Conservation (phyloP, 2,888 invertebrate genomes). For the Drosophila ustulata region DNA sequence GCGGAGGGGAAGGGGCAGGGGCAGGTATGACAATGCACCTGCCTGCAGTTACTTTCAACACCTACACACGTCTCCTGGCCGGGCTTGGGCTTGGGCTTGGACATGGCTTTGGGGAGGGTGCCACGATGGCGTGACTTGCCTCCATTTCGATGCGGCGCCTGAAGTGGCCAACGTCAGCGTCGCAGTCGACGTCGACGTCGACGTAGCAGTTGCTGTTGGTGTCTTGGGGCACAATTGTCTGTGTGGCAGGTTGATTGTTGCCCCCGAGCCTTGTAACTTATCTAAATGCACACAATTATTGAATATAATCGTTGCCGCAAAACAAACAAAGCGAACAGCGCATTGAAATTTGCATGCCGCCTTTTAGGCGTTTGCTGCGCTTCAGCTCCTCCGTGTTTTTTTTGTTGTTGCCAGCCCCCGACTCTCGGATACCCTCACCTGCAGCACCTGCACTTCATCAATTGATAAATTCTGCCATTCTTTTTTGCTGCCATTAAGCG, state of each 20-base stretch:
- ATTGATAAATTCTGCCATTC: neutral
- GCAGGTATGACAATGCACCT: constrained; percentile 47
- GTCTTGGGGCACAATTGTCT: constrained; percentile 41
- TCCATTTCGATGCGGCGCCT: constrained; percentile 66
- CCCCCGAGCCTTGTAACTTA: constrained; percentile 72
- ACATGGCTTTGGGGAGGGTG: constrained; percentile 47
- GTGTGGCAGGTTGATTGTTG: constrained; percentile 35
- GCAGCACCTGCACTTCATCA: constrained; percentile 3
- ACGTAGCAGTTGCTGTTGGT: constrained; percentile 2
- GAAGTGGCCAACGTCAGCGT: constrained; percentile 47
- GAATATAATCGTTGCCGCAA: constrained; percentile 75
- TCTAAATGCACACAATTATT: constrained; percentile 82
- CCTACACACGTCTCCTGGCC: constrained; percentile 63
- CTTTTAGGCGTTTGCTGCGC: constrained; percentile 66
- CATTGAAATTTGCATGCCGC: constrained; percentile 65
- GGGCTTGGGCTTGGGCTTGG: neutral
- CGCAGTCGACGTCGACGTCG: neutral
- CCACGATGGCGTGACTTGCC: constrained; percentile 73
- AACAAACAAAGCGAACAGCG: constrained; percentile 42
- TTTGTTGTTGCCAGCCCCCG: neutral
- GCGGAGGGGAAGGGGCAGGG: neutral
- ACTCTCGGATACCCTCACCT: constrained; percentile 16
- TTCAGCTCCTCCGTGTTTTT: constrained; percentile 20
- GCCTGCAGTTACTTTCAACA: constrained; percentile 71
- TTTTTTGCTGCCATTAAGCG: constrained; percentile 1